Percentiles rank a stretch among this genome's conserved stretches.
These are phyloP conservation scores for Pterostichus madidus DNA, from an alignment of 2,888 invertebrate genomes.

Conservation along the genomic window DNA sequence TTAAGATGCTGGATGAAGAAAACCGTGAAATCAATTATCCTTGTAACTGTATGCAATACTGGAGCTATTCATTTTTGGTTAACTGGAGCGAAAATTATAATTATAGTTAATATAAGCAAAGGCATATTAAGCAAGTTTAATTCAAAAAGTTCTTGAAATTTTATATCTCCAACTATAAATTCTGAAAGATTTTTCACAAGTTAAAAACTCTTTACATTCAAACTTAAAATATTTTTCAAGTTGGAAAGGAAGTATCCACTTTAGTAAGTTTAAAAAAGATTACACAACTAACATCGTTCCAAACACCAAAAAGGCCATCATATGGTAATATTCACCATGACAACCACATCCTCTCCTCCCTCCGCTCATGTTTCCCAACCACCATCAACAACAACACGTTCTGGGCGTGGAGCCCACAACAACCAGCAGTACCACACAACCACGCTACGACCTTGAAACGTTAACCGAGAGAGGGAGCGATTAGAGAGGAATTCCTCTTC, in stretches of 20 bases:
- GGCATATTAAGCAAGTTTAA: too few species aligned
- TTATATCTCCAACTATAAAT: too few species aligned
- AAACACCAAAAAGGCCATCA: too few species aligned
- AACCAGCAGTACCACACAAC: not conserved
- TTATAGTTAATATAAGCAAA: not conserved
- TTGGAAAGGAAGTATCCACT: too few species aligned
- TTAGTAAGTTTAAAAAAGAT: too few species aligned
- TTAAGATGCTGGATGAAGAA: not conserved
- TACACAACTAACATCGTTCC: too few species aligned
- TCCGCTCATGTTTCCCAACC: too few species aligned
- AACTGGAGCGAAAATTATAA: not conserved
- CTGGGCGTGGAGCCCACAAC: not conserved
- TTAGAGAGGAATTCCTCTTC: slow-evolving; percentile 39
- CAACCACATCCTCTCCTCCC: not conserved
- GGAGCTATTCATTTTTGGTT: not conserved
- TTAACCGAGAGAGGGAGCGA: slow-evolving; percentile 34
- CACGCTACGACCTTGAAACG: slow-evolving; percentile 22
- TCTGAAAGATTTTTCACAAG: too few species aligned
- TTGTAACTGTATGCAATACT: slow-evolving; percentile 1
- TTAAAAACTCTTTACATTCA: too few species aligned
- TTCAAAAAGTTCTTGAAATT: too few species aligned
- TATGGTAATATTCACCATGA: not conserved
- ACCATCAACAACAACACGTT: not conserved
- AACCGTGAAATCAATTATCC: slow-evolving; percentile 11
- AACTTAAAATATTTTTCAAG: too few species aligned